Base-by-base conservation (phyloP, 2,113 vertebrate genomes). In the Thomomys bottae region DNA sequence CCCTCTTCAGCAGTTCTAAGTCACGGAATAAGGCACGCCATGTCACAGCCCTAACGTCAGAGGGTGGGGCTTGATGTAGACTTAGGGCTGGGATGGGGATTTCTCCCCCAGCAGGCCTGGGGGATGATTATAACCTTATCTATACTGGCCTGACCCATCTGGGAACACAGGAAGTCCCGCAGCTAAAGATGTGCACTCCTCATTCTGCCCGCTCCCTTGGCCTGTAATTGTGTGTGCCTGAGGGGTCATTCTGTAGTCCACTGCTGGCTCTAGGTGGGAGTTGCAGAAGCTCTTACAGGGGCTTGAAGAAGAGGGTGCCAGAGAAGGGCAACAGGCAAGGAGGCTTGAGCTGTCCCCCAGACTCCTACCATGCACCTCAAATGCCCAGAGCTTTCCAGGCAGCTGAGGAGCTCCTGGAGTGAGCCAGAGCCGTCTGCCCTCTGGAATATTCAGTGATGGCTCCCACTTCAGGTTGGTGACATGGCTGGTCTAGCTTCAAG, bases 331-430 rank as follows among this genome's bases (percentile, higher is more conserved):
- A 36, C 91, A 61, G 77, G 34, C 34, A 63, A 21, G n/a, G 49
- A 57, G 72, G 67, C 32, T 87, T 38, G 64, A 21, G 34, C 49
- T 66, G 73, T n/a, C 42, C 5, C 12, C 26, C 34, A 72, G 32
- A 30, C 15, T 18, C 17, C 38, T 85, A 24, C 67, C 30, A 40
- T 88, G 63, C 20, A 38, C 64, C 66, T 96, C 40, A 97, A 90
- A 36, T 45, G 95, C 75, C 87, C 96, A 59, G 96, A 97, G n/a
- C 76, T 96, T n/a, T 97, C 94, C 79, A 94, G 96, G 72, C 49
- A 70, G 8, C 68, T 95, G 42, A 87, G 93, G 83, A 49, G 66
- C 45, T 40, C 84, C 57, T 34, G 26, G 85, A 17, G 17, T 17
- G 49, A 54, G 49, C 17, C 11, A 78, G 66, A 67, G n/a, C 42